Base-by-base conservation (phyloP, 2,888 invertebrate genomes). In the Amphipyra tragopoginis region DNA sequence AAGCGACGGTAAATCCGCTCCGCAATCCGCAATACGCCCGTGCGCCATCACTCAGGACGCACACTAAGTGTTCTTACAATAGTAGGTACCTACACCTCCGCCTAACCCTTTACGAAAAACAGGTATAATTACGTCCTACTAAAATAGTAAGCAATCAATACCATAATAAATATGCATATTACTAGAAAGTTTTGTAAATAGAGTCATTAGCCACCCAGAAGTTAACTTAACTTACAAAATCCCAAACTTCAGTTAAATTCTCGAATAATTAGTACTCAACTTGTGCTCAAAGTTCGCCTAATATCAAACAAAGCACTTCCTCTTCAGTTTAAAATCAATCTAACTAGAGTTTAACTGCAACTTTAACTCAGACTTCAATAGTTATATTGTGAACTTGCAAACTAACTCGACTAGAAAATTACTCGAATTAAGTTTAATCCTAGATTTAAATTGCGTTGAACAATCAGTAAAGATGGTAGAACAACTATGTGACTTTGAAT, bases 291-390 rank as follows among this genome's bases (percentile, higher is more conserved):
- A 57, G 49, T 55, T 9, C 29, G 47, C 52, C 40, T 60, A 42
- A 53, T 52, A 71, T 71, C 38, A 58, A 44, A 42, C 58, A 48
- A 59, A 70, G 42, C 53, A 49, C 54, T 70, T 45, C 51, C 60
- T 49, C 60, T 57, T 54, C 48, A 68, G 65, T 67, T 67, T 65
- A 53, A 58, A 78, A 78, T 79, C 75, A 68, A 78, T 71, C 49
- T 58, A 73, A 63, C 55, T 33, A 55, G 63, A n/a, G n/a, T n/a
- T n/a, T n/a, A n/a, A n/a, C n/a, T n/a, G n/a, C n/a, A n/a, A 62
- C 42, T 65, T 67, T 36, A 64, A 62, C 53, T 55, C 44, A 57
- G 59, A 57, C 47, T 74, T 57, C 65, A 66, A 64, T 67, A 76
- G 70, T 67, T 69, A 49, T n/a, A n/a, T n/a, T 52, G 61, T 51